A percentile compares a stretch with the other conserved stretches of the same genome.
phyloP scores from a whole-genome alignment of 2,113 vertebrate species.

The Ginglymostoma cirratum region DNA sequence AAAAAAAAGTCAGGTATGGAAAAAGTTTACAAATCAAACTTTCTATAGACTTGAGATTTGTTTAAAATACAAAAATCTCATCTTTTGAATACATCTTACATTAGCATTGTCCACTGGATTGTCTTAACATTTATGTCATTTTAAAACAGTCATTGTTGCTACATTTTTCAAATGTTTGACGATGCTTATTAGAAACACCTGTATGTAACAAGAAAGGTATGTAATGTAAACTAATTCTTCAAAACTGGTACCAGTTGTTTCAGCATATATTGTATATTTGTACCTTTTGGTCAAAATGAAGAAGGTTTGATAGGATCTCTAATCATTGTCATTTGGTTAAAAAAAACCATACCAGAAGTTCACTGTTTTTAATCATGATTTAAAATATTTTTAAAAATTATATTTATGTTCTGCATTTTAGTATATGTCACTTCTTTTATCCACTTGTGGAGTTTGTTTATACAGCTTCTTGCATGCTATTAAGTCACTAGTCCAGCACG shows the following conservation, averaged over 20 bases:
- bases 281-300: conserved; percentile 1
- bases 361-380: neutral
- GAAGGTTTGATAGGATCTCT: neutral
- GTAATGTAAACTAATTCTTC: neutral
- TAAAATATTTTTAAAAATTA: conserved; percentile 5
- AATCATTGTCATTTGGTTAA: neutral
- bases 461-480: neutral
- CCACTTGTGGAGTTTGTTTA: neutral
- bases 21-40: conserved; percentile 34
- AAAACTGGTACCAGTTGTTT: neutral
- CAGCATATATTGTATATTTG: conserved; percentile 7
- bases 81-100: neutral
- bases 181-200: neutral
- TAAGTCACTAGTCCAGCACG: neutral
- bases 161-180: conserved; percentile 2
- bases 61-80: conserved; percentile 15
- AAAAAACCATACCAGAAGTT: neutral
- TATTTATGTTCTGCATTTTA: conserved; percentile 17
- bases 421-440: neutral
- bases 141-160: neutral
- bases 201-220: neutral
- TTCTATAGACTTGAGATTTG: conserved; percentile 20
- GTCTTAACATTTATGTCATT: neutral
- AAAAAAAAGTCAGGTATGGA: conserved; percentile 30
- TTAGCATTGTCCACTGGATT: neutral